These are phyloP conservation scores for Apamea anceps DNA, from an alignment of 2,888 invertebrate genomes.

Conservation along the genomic window DNA sequence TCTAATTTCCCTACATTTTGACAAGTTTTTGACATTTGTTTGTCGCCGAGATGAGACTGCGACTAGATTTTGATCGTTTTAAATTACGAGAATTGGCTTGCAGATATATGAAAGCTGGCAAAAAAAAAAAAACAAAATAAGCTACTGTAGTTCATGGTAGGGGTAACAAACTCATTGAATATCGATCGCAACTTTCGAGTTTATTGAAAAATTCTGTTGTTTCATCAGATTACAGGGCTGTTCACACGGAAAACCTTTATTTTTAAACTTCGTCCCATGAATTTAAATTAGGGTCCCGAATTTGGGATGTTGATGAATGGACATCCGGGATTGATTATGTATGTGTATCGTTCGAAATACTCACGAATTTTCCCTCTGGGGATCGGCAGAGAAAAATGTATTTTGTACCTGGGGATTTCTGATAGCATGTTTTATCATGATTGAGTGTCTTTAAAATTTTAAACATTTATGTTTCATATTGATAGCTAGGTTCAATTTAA, in stretches of 20 bases:
- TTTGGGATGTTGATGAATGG: slow-evolving; percentile 45
- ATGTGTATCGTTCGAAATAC: slow-evolving; percentile 23
- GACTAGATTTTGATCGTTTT: no score
- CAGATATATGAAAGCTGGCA: no score
- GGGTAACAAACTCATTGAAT: slow-evolving; percentile 18
- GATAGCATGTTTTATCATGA: neutral
- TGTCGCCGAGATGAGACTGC: no score
- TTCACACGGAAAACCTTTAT: slow-evolving; percentile 53
- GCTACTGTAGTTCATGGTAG: neutral
- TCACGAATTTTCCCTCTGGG: slow-evolving; percentile 3
- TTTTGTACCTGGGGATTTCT: neutral
- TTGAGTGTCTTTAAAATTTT: neutral
- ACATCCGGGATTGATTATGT: slow-evolving; percentile 41
- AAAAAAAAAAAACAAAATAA: no score
- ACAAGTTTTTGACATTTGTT: no score
- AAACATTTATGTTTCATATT: neutral
- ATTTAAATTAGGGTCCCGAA: slow-evolving; percentile 57
- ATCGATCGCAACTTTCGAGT: slow-evolving; percentile 34
- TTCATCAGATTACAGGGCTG: slow-evolving; percentile 43
- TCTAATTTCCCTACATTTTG: no score
- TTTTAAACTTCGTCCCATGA: slow-evolving; percentile 59
- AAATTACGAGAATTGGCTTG: no score
- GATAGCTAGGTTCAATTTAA: neutral
- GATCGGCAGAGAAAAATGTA: neutral
- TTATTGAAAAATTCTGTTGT: slow-evolving; percentile 57